A percentile compares a stretch with the other conserved stretches of the same genome.
phyloP scores from a whole-genome alignment of 2,113 vertebrate species.

The Empidonax traillii region DNA sequence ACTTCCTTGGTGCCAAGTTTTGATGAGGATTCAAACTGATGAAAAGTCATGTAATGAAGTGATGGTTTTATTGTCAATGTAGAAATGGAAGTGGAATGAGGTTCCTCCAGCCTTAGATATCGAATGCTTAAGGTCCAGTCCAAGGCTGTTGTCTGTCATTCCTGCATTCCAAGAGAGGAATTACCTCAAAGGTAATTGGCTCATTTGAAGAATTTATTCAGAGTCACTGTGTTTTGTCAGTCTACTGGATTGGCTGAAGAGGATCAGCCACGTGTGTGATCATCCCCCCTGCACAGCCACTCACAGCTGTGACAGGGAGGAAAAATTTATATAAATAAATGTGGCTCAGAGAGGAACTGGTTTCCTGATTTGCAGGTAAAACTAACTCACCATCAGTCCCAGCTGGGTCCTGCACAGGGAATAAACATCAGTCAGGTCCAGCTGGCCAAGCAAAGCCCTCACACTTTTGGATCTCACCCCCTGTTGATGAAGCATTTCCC shows the following conservation, averaged over 20 bases:
- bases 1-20: not conserved
- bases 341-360: not conserved
- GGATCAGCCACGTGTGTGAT: not conserved
- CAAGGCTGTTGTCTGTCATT: not conserved
- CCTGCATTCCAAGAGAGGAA: not conserved
- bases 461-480: not conserved
- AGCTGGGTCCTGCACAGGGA: not conserved
- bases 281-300: not conserved
- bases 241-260: not conserved
- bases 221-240: not conserved
- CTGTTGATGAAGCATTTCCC: not conserved
- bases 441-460: not conserved
- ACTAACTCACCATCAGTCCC: not conserved
- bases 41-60: not conserved
- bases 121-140: not conserved
- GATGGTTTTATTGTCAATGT: not conserved
- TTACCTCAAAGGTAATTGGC: not conserved
- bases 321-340: not conserved
- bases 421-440: not conserved
- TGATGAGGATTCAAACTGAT: not conserved
- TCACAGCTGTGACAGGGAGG: not conserved
- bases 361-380: not conserved
- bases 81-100: not conserved
- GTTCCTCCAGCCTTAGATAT: not conserved
- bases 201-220: not conserved